These are phyloP conservation scores for Panorpa germanica DNA, from an alignment of 2,888 invertebrate genomes.

Conservation along the genomic window DNA sequence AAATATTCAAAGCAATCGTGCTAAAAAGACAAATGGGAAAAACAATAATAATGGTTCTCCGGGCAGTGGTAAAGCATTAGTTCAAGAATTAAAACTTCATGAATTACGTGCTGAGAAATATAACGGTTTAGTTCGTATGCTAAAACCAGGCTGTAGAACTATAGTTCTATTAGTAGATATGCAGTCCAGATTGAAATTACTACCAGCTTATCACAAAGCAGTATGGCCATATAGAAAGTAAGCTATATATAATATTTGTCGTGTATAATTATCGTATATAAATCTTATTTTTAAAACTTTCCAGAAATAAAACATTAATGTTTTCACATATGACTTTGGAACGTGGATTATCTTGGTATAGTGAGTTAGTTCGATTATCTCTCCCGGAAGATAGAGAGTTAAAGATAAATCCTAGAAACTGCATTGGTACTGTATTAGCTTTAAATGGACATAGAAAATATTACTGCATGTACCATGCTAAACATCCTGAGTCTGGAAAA, in stretches of 20 bases:
- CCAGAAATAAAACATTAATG: constrained; percentile 85
- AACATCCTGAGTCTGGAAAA: constrained; percentile 65
- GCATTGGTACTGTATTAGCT: constrained; percentile 89
- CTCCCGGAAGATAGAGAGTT: constrained; percentile 65
- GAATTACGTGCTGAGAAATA: constrained; percentile 90
- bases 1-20: constrained; percentile 20
- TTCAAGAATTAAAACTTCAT: constrained; percentile 61
- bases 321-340: constrained; percentile 89
- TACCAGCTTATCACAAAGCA: constrained; percentile 81
- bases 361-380: constrained; percentile 70
- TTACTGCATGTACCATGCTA: constrained; percentile 97
- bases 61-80: constrained; percentile 11
- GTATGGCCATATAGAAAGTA: constrained; percentile 94
- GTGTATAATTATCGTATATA: constrained; percentile 3
- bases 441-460: constrained; percentile 94
- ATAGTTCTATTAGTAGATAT: constrained; percentile 79
- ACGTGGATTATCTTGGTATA: constrained; percentile 86
- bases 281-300: constrained; percentile 14
- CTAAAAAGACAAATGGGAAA: constrained; percentile 17
- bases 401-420: constrained; percentile 88
- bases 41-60: constrained; percentile 13
- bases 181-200: constrained; percentile 67
- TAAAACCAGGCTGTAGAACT: constrained; percentile 91
- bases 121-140: constrained; percentile 75
- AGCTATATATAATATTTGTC: constrained; percentile 17